A percentile compares a stretch with the other conserved stretches of the same genome.
Evolutionary conservation across 1,140 invertebrate genomes (phyloP).

Genomic region (Drosophila orena): DNA sequence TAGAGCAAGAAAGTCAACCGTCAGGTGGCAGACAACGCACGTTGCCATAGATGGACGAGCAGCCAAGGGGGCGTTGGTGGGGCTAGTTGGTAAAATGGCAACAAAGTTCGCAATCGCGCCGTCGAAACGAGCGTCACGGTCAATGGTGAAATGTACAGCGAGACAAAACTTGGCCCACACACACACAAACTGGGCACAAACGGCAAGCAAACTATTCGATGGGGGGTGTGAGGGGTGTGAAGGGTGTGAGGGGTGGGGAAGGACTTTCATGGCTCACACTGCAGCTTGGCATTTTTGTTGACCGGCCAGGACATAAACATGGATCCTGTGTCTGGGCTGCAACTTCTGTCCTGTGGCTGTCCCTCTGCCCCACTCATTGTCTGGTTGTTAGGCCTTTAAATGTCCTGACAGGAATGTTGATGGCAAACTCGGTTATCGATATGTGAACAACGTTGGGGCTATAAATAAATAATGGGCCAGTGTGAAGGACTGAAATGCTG

Average conservation of each 20-base stretch:
- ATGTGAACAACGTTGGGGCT: conserved; percentile 16
- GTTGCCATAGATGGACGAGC: conserved; percentile 18
- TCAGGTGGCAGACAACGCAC: conserved; percentile 65
- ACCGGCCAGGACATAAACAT: conserved; percentile 67
- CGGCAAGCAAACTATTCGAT: conserved; percentile 38
- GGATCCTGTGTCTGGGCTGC: conserved; percentile 46
- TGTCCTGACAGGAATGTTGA: conserved; percentile 51
- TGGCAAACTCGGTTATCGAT: conserved; percentile 44
- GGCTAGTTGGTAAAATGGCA: conserved; percentile 29
- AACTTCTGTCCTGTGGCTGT: conserved; percentile 32
- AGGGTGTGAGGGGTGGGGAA: neutral
- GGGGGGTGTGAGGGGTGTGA: conserved; percentile 14
- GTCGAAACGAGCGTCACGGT: conserved; percentile 68
- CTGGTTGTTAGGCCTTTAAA: conserved; percentile 71
- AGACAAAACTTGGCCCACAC: conserved; percentile 19
- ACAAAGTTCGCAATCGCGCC: conserved; percentile 63
- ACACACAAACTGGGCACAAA: neutral
- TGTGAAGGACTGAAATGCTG: conserved; percentile 1
- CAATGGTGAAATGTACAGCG: conserved; percentile 59
- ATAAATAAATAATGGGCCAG: conserved; percentile 24
- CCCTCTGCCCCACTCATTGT: conserved; percentile 35
- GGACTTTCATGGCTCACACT: conserved; percentile 5
- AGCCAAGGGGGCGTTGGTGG: neutral
- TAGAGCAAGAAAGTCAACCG: conserved; percentile 80
- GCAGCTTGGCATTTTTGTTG: conserved; percentile 70